Conservation (phyloP, 92 coral and sea anemone genomes). For the Porites evermanni region DNA sequence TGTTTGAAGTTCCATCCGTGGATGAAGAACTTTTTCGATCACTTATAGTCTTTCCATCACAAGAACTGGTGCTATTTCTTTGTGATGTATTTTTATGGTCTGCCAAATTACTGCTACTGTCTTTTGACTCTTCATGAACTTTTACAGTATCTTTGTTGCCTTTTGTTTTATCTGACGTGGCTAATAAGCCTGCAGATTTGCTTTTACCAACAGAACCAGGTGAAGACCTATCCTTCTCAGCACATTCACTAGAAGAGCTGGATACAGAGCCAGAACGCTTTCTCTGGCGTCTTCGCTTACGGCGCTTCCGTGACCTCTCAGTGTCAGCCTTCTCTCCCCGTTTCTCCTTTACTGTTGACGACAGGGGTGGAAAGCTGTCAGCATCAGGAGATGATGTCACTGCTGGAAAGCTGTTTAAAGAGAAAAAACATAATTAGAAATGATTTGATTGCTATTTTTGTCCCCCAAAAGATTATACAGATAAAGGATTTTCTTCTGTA, state of each 20-base stretch:
- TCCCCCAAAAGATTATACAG: neutral
- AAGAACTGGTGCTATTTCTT: constrained; percentile 36
- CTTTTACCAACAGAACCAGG: constrained; percentile 7
- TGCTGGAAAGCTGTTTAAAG: constrained; percentile 1
- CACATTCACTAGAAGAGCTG: constrained; percentile 87
- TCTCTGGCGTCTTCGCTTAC: constrained; percentile 78
- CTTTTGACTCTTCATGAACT: constrained; percentile 18
- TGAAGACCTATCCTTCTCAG: constrained; percentile 73
- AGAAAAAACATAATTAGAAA: neutral
- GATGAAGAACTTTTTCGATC: constrained; percentile 41
- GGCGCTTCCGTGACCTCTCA: constrained; percentile 78
- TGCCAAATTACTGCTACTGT: neutral
- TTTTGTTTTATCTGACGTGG: constrained; percentile 17
- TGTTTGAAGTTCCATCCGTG: constrained; percentile 67
- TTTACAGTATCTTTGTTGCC: constrained; percentile 4
- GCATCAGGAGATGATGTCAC: constrained; percentile 21
- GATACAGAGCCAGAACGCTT: constrained; percentile 90
- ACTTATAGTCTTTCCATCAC: constrained; percentile 27
- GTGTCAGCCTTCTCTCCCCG: constrained; percentile 60
- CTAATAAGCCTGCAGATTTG: constrained; percentile 16
- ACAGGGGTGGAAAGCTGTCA: constrained; percentile 39
- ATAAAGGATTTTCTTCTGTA: no score
- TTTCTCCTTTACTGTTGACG: constrained; percentile 21
- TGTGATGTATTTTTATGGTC: constrained; percentile 5
- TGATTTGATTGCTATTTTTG: neutral